Conservation (phyloP, 1,140 invertebrate species). For the Drosophila triauraria region DNA sequence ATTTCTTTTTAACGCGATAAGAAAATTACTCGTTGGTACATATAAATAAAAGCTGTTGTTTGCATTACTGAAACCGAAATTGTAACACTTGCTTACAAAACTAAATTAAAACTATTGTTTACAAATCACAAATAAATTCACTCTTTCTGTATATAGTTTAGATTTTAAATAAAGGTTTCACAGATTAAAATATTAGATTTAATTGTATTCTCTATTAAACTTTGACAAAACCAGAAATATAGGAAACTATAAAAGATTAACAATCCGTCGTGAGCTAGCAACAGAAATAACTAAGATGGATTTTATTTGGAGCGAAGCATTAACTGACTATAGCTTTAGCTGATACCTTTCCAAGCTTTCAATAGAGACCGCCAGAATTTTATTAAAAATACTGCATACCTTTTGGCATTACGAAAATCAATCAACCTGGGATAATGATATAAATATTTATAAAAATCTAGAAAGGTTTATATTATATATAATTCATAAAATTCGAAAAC, state of each 20-base stretch:
- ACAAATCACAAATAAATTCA: no score
- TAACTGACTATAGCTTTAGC: not conserved
- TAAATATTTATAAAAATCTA: no score
- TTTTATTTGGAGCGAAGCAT: not conserved
- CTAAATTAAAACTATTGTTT: not conserved
- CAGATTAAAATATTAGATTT: no score
- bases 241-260: not conserved
- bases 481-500: no score
- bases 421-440: no score
- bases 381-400: not conserved
- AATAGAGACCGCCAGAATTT: not conserved
- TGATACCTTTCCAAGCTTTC: not conserved
- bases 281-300: not conserved
- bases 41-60: not conserved
- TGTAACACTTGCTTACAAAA: not conserved
- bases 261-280: not conserved
- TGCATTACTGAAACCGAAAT: not conserved
- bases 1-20: slow-evolving; percentile 2
- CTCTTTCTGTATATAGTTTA: accelerated
- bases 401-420: not conserved
- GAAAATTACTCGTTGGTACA: not conserved
- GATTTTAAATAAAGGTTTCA: no score
- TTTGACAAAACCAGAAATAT: not conserved
- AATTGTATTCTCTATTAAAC: no score
- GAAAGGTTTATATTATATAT: no score